A percentile compares a stretch with the other conserved stretches of the same genome.
These are phyloP conservation scores for Sebastes reedi DNA, from an alignment of 2,797 vertebrate species.

Conservation along the genomic window DNA sequence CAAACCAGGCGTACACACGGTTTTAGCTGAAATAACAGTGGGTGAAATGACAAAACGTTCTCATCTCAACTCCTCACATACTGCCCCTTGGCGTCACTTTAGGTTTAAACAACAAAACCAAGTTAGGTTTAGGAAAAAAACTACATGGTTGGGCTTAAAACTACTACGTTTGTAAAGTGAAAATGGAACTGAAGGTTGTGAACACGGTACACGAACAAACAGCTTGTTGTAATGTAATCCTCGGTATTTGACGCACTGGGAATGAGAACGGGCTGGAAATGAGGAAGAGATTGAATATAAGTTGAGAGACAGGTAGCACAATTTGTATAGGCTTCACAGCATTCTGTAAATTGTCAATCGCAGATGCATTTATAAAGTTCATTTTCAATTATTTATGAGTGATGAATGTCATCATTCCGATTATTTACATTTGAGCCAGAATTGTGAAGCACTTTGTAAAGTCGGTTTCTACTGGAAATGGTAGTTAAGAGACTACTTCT, in stretches of 20 bases:
- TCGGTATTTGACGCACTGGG: neutral
- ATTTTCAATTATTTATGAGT: neutral
- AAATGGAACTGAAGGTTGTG: neutral
- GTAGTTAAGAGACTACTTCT: neutral
- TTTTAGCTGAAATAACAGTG: neutral
- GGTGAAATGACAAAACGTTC: neutral
- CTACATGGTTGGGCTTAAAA: neutral
- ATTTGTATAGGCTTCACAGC: neutral
- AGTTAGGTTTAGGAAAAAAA: neutral
- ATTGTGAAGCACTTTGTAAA: neutral
- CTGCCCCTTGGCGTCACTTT: neutral
- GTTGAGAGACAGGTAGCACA: neutral
- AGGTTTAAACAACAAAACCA: neutral
- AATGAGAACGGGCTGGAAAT: neutral
- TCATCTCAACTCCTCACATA: neutral
- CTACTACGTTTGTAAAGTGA: neutral
- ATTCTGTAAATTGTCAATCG: neutral
- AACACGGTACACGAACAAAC: neutral
- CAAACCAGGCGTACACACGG: neutral
- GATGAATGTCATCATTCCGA: neutral
- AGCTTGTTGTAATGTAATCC: neutral
- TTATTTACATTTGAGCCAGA: neutral
- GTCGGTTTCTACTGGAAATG: neutral
- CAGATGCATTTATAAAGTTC: neutral
- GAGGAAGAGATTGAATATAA: neutral